phyloP scores from a whole-genome alignment of 2,888 invertebrate species.

The Hyposoter dolosus region DNA sequence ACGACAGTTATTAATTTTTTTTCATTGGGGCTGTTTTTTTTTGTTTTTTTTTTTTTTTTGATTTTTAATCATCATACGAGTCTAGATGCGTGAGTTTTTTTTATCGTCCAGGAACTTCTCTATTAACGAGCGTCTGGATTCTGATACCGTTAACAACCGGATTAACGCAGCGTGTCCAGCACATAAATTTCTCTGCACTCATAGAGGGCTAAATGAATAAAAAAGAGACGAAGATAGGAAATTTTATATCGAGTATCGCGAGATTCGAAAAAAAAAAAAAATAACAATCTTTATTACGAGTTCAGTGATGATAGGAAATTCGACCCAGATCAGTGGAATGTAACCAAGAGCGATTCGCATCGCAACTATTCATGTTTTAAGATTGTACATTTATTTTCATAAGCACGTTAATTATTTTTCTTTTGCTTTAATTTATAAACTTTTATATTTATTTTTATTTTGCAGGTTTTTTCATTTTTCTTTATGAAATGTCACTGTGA shows the following conservation, averaged over 20 bases:
- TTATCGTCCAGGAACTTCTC: constrained; percentile 35
- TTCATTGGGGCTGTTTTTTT: background rate
- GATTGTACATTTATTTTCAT: background rate
- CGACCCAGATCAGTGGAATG: constrained; percentile 32
- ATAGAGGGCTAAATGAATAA: constrained; percentile 9
- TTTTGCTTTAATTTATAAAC: background rate
- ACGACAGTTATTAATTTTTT: constrained; percentile 45
- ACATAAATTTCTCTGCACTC: constrained; percentile 35
- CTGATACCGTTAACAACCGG: constrained; percentile 65
- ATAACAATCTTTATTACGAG: constrained; percentile 9
- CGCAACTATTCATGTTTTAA: constrained; percentile 25
- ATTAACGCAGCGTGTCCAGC: constrained; percentile 63
- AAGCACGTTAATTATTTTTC: background rate
- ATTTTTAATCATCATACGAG: background rate
- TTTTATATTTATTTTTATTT: background rate
- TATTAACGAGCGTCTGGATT: constrained; percentile 54
- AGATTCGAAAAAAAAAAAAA: constrained; percentile 28
- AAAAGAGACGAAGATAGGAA: constrained; percentile 11
- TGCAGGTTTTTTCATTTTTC: background rate
- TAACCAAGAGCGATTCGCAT: constrained; percentile 18
- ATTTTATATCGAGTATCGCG: constrained; percentile 14
- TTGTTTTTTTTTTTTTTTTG: background rate
- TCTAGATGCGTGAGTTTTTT: constrained; percentile 32
- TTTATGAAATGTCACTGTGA: constrained; percentile 8
- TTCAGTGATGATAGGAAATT: constrained; percentile 4